Evolutionary conservation across 2,113 vertebrate species (phyloP).

Genomic region (Boleophthalmus pectinirostris): DNA sequence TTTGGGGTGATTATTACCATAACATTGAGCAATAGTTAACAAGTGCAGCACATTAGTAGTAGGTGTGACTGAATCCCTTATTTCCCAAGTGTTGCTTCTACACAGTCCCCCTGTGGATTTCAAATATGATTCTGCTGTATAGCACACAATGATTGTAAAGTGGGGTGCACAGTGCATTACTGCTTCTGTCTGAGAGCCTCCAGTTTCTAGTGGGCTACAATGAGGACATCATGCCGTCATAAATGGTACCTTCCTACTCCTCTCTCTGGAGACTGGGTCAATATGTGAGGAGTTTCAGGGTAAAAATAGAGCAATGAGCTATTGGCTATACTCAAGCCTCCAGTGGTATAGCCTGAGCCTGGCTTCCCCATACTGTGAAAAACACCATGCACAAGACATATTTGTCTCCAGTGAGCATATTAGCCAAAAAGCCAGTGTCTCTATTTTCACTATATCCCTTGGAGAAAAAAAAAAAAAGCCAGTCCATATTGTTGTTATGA

Average conservation of each 20-base stretch:
- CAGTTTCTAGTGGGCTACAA: constrained; percentile 17
- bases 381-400: constrained; percentile 10
- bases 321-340: constrained; percentile 25
- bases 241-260: constrained; percentile 24
- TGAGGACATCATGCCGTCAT: constrained; percentile 31
- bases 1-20: neutral
- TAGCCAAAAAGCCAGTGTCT: constrained; percentile 33
- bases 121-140: constrained; percentile 4
- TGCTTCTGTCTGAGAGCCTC: constrained; percentile 16
- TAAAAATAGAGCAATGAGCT: constrained; percentile 58
- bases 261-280: constrained; percentile 39
- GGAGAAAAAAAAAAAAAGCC: constrained; percentile 10
- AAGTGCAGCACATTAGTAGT: neutral
- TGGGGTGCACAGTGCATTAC: neutral
- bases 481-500: constrained; percentile 21
- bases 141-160: neutral
- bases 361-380: constrained; percentile 35
- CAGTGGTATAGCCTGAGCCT: constrained; percentile 31
- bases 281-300: constrained; percentile 30
- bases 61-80: neutral
- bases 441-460: constrained; percentile 35
- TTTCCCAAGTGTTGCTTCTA: neutral
- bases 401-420: constrained; percentile 41
- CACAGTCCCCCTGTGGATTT: neutral
- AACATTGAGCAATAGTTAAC: neutral